Evolutionary conservation across 2,797 vertebrate species (phyloP).

Genomic region (Eidolon dupreanum): DNA sequence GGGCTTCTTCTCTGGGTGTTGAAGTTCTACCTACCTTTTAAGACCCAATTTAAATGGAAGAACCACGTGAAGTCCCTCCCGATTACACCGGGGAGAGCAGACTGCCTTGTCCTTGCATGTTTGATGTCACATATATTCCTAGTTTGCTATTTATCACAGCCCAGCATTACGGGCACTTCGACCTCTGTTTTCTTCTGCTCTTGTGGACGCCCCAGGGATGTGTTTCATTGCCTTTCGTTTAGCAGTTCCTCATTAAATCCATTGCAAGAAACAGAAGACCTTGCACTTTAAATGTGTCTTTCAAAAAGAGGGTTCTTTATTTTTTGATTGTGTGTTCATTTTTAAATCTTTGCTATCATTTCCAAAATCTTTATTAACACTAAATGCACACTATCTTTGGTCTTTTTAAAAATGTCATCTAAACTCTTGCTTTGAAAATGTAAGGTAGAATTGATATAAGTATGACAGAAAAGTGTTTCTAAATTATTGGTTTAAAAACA

Average conservation of each 20-base stretch:
- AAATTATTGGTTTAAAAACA: neutral
- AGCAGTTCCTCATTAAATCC: neutral
- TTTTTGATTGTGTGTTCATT: neutral
- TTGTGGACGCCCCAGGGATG: too few species aligned
- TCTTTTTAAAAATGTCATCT: neutral
- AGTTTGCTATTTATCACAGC: neutral
- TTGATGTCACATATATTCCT: accelerated
- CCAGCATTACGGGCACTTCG: neutral
- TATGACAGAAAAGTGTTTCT: neutral
- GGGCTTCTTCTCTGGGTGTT: neutral
- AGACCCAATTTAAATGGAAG: neutral
- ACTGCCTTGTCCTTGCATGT: neutral
- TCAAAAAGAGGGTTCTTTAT: neutral
- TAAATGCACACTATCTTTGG: neutral
- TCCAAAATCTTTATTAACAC: neutral
- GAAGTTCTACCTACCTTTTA: neutral
- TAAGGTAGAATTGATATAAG: neutral
- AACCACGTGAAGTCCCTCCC: neutral
- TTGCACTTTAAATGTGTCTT: neutral
- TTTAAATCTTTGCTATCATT: neutral
- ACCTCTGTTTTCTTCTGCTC: neutral
- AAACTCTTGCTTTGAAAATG: neutral
- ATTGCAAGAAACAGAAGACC: neutral
- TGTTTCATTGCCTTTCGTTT: neutral
- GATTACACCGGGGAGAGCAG: neutral